Base-by-base conservation (phyloP, 2,888 invertebrate species). In the Xanthorhoe designata region DNA sequence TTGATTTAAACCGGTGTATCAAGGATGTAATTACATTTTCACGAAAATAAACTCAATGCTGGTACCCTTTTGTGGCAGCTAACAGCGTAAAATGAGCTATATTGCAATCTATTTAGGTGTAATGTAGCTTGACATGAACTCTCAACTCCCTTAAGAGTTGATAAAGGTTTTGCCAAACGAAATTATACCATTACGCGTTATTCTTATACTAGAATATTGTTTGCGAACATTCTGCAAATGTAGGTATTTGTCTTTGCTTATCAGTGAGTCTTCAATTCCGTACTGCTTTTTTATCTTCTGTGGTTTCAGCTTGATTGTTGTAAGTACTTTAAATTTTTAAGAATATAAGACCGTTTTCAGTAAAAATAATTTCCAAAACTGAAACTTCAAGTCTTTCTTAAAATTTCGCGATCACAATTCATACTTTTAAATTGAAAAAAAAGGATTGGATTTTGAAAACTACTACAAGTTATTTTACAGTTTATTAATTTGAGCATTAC, bases 1-100 rank as follows among this genome's bases (percentile, higher is more conserved):
- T 76, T 76, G 73, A 75, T 76, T 76, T 73, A 76, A 72, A 74
- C 72, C 66, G 66, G 67, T 68, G 72, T 72, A 71, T 68, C 64
- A 64, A 47, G 61, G 18, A 38, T 61, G 70, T 75, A 75, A 78
- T 78, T 78, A 75, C 68, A 73, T 71, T 62, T 32, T 63, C 62
- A 58, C 55, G 60, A 56, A 66, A 74, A 59, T 69, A 74, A 71
- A 69, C 47, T 51, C 35, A 9, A 53, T 9, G 15, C 17, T 24
- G 8, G 42, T 24, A 6, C 15, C 51, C 51, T 38, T 42, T 52
- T 19, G n/a, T 10, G 15, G 9, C 6, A 24, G 42, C 51, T 42
- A 0, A 19, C 42, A 59, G n/a, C 24, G 35, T 6, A 59, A 51
- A 52, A 57, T 49, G 32, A 10, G 32, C 29, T 32, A 17, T 57